These are phyloP conservation scores for Coptodon bakossiorum DNA, from an alignment of 2,113 vertebrate species.

Conservation along the genomic window DNA sequence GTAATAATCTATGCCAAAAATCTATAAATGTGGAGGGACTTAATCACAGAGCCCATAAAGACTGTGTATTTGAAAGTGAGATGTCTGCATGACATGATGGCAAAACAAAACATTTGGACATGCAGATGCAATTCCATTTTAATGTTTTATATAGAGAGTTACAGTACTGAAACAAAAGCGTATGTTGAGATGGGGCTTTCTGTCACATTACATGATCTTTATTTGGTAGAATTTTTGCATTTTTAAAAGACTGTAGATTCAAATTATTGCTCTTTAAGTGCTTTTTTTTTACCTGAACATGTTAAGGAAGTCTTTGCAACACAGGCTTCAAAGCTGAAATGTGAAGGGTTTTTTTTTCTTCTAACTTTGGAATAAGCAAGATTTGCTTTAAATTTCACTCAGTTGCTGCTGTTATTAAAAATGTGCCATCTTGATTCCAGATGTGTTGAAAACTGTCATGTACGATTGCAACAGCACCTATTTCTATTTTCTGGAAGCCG, in stretches of 20 bases:
- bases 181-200: neutral
- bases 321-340: neutral
- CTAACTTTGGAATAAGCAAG: neutral
- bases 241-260: neutral
- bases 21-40: neutral
- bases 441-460: neutral
- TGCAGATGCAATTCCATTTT: neutral
- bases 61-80: neutral
- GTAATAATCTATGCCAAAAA: neutral
- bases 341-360: rapidly evolving
- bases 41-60: neutral
- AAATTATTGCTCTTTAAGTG: neutral
- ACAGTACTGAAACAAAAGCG: neutral
- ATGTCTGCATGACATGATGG: neutral
- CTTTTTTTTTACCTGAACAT: neutral
- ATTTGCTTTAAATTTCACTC: neutral
- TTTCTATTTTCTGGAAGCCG: neutral
- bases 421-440: neutral
- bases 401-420: neutral
- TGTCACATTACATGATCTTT: neutral
- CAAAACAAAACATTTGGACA: neutral
- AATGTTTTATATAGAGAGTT: neutral
- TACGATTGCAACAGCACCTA: rapidly evolving
- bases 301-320: neutral
- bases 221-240: neutral